These are phyloP conservation scores for Oncorhynchus keta DNA, from an alignment of 2,113 vertebrate genomes.

Conservation along the genomic window DNA sequence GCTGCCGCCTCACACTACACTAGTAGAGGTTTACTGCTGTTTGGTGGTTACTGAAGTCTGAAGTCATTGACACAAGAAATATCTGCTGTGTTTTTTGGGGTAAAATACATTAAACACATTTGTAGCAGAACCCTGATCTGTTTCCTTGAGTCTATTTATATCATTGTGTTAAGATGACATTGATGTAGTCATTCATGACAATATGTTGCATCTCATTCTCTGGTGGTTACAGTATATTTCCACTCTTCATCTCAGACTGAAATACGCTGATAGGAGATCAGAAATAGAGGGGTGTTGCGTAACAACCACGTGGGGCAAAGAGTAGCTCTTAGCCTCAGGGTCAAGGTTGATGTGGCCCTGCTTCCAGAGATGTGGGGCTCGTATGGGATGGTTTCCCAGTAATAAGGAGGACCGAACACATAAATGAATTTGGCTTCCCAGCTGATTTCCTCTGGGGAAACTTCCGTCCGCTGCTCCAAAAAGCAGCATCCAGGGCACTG, in stretches of 20 bases:
- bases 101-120: background rate
- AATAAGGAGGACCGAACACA: slow-evolving; percentile 46
- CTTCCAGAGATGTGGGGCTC: slow-evolving; percentile 31
- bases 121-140: background rate
- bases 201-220: slow-evolving; percentile 8
- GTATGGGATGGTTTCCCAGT: slow-evolving; percentile 48
- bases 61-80: background rate
- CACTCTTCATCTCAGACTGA: slow-evolving; percentile 31
- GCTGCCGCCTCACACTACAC: background rate
- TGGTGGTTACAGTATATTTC: background rate
- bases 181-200: background rate
- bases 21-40: background rate
- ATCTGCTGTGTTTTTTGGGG: background rate
- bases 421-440: slow-evolving; percentile 51
- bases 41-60: background rate
- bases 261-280: slow-evolving; percentile 18
- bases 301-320: slow-evolving; percentile 1
- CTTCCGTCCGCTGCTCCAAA: slow-evolving; percentile 28
- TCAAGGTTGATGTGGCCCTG: slow-evolving; percentile 47
- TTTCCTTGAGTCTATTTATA: background rate
- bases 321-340: slow-evolving; percentile 16
- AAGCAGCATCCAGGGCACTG: slow-evolving; percentile 26
- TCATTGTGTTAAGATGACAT: slow-evolving; percentile 1
- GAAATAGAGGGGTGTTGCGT: slow-evolving; percentile 32
- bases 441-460: slow-evolving; percentile 59